Percentiles rank a stretch among this genome's conserved stretches.
These are phyloP conservation scores for Troides helena DNA, from an alignment of 2,888 invertebrate species.

Conservation along the genomic window DNA sequence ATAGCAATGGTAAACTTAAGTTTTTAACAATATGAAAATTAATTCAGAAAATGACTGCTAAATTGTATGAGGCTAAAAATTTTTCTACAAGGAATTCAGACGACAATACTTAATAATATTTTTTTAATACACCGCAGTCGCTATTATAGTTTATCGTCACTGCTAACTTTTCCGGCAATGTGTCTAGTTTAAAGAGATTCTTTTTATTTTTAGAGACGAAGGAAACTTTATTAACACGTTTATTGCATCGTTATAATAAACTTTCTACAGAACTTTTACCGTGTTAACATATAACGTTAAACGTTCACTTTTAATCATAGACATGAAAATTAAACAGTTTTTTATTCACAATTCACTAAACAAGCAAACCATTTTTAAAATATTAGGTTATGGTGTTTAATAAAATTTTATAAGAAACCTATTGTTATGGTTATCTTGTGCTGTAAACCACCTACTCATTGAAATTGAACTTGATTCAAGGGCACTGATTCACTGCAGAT, in stretches of 20 bases:
- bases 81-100: background rate
- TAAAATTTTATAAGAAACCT: background rate
- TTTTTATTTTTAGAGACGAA: constrained; percentile 13
- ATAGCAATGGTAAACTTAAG: too few relatives aligned
- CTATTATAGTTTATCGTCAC: background rate
- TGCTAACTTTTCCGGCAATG: constrained; percentile 15
- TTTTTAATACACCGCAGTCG: background rate
- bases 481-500: constrained; percentile 25
- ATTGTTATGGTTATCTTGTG: constrained; percentile 16
- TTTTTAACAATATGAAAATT: too few relatives aligned
- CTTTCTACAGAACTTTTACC: constrained; percentile 14
- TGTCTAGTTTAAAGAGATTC: constrained; percentile 6
- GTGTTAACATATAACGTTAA: background rate
- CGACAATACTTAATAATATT: background rate
- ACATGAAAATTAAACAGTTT: background rate
- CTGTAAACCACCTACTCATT: constrained; percentile 27
- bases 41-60: too few relatives aligned
- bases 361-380: too few relatives aligned
- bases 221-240: constrained; percentile 6
- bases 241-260: constrained; percentile 13
- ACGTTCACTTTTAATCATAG: background rate
- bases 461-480: constrained; percentile 37
- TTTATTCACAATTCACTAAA: background rate
- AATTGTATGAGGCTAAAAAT: background rate
- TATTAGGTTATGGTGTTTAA: background rate